Conservation (phyloP, 2,888 invertebrate species). For the Molorchus minor region DNA sequence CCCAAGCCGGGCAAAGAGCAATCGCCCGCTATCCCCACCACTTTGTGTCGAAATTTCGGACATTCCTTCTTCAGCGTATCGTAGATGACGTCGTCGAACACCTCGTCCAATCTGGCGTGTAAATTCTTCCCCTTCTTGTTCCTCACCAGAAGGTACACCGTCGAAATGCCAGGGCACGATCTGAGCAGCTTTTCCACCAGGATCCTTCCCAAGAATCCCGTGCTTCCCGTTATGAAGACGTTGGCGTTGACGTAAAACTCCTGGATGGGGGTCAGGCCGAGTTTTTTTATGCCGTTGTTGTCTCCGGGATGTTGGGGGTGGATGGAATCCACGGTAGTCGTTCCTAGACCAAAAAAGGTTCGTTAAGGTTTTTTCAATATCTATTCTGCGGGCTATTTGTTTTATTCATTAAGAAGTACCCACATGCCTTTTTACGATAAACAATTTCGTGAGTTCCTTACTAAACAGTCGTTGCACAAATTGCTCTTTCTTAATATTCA, state of each 20-base stretch:
- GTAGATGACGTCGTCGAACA: slow-evolving; percentile 75
- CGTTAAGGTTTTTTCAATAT: too few species aligned
- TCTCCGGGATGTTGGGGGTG: background rate
- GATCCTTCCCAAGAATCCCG: slow-evolving; percentile 68
- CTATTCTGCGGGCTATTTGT: too few species aligned
- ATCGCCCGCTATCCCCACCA: slow-evolving; percentile 68
- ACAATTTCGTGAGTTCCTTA: too few species aligned
- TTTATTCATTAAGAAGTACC: too few species aligned
- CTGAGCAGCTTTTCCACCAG: slow-evolving; percentile 70
- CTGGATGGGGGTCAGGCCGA: slow-evolving; percentile 48
- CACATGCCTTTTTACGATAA: too few species aligned
- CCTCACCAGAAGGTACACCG: slow-evolving; percentile 68
- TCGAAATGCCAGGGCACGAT: slow-evolving; percentile 65
- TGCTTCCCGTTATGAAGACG: slow-evolving; percentile 63
- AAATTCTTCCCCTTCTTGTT: slow-evolving; percentile 71
- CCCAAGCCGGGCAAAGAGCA: slow-evolving; percentile 70
- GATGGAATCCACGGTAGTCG: background rate
- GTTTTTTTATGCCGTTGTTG: background rate
- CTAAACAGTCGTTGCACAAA: too few species aligned
- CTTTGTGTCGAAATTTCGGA: slow-evolving; percentile 71
- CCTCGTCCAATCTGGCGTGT: slow-evolving; percentile 71
- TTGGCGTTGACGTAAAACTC: slow-evolving; percentile 59
- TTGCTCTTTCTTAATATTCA: too few species aligned
- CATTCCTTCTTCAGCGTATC: slow-evolving; percentile 65
- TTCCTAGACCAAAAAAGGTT: background rate